Percentiles rank a stretch among this genome's conserved stretches.
These are phyloP conservation scores for Amniataba percoides DNA, from an alignment of 2,797 vertebrate genomes.

Conservation along the genomic window DNA sequence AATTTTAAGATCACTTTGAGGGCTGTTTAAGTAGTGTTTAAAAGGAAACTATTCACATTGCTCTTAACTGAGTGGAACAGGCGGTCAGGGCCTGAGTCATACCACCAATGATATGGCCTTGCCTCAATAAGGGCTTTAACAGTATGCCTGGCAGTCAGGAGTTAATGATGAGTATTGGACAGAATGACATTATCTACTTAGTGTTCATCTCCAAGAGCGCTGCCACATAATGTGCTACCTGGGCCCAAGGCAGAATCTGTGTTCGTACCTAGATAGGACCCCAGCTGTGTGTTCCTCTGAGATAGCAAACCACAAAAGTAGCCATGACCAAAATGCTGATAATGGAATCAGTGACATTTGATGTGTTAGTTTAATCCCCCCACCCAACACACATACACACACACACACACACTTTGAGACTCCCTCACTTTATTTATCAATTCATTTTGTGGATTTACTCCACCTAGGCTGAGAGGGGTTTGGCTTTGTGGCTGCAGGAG, in stretches of 20 bases:
- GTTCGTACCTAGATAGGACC: constrained; percentile 86
- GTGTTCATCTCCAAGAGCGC: constrained; percentile 84
- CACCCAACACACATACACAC: constrained; percentile 9
- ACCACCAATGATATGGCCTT: constrained; percentile 58
- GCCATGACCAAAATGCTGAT: constrained; percentile 78
- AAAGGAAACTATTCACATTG: constrained; percentile 66
- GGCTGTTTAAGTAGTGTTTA: constrained; percentile 74
- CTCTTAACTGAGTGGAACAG: constrained; percentile 76
- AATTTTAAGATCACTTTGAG: constrained; percentile 73
- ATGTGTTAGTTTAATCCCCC: constrained; percentile 75
- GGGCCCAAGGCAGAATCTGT: constrained; percentile 90
- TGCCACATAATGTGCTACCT: constrained; percentile 85
- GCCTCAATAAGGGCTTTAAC: constrained; percentile 60
- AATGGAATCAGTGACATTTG: constrained; percentile 78
- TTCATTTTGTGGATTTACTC: constrained; percentile 71
- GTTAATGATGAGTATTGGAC: constrained; percentile 85
- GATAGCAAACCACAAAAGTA: constrained; percentile 80
- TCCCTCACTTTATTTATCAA: constrained; percentile 70
- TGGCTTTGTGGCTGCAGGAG: constrained; percentile 47
- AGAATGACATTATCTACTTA: constrained; percentile 86
- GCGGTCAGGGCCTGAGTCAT: constrained; percentile 68
- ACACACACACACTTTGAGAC: constrained; percentile 46
- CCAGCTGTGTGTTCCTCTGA: constrained; percentile 89
- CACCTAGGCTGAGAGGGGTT: constrained; percentile 51
- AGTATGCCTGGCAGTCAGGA: constrained; percentile 75